These are phyloP conservation scores for Epinotia ramella DNA, from an alignment of 2,888 invertebrate species.

Conservation along the genomic window DNA sequence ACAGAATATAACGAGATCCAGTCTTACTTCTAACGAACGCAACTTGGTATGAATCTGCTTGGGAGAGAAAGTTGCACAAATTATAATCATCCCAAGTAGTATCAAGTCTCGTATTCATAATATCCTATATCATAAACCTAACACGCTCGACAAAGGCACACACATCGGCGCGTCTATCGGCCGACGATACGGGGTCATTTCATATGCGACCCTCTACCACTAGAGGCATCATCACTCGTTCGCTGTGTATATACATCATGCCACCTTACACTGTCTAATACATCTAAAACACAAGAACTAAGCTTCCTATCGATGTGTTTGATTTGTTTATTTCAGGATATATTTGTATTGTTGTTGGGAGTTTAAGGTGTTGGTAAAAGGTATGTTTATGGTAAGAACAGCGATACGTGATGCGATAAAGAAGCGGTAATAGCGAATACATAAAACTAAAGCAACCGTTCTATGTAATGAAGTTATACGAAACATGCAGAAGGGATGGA, in stretches of 20 bases:
- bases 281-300: constrained; percentile 65
- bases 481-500: constrained; percentile 41
- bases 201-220: constrained; percentile 63
- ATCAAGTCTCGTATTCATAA: constrained; percentile 19
- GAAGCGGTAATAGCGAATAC: constrained; percentile 39
- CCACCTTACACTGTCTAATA: constrained; percentile 53
- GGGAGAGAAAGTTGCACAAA: not conserved
- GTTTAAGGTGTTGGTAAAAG: constrained; percentile 13
- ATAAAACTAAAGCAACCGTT: constrained; percentile 26
- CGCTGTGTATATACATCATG: constrained; percentile 40
- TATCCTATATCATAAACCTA: constrained; percentile 55
- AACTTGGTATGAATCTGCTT: too few relatives aligned
- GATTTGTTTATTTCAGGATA: constrained; percentile 27
- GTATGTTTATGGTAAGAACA: constrained; percentile 33
- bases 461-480: constrained; percentile 34
- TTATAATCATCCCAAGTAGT: constrained; percentile 16
- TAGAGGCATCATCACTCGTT: constrained; percentile 77
- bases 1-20: too few relatives aligned
- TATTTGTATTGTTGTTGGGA: constrained; percentile 6
- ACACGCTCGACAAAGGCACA: constrained; percentile 64
- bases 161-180: constrained; percentile 59
- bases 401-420: constrained; percentile 36
- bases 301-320: constrained; percentile 58
- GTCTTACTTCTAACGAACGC: too few relatives aligned
- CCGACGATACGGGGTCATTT: constrained; percentile 48